phyloP scores from a whole-genome alignment of 1,140 invertebrate species.

The Lethrus apterus region DNA sequence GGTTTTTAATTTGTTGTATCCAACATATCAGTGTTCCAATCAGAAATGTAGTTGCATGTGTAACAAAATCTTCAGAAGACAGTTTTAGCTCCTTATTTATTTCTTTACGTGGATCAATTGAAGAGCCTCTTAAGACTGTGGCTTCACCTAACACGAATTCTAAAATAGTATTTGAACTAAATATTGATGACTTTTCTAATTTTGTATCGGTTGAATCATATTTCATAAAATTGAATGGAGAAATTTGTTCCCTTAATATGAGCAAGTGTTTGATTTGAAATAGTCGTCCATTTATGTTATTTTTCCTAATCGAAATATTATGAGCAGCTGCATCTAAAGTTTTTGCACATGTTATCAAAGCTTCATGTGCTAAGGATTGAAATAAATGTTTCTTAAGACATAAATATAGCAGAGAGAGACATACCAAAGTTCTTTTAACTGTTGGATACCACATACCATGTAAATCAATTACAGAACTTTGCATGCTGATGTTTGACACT shows the following conservation, averaged over 20 bases:
- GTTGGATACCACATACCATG: constrained; percentile 99
- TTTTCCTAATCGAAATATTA: constrained; percentile 56
- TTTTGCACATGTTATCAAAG: constrained; percentile 82
- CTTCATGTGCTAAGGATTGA: constrained; percentile 92
- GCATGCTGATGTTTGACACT: no score
- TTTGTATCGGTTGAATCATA: constrained; percentile 92
- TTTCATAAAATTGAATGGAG: constrained; percentile 96
- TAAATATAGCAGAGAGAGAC: constrained; percentile 88
- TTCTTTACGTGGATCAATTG: constrained; percentile 89
- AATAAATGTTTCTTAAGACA: constrained; percentile 94
- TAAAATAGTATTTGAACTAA: constrained; percentile 82
- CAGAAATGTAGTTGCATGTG: constrained; percentile 68
- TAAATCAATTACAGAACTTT: no score
- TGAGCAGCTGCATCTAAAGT: constrained; percentile 74
- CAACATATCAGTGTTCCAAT: constrained; percentile 45
- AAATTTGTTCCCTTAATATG: constrained; percentile 94
- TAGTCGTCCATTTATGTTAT: constrained; percentile 90
- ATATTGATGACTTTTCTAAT: constrained; percentile 81
- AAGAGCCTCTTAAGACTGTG: constrained; percentile 83
- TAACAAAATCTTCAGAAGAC: constrained; percentile 85
- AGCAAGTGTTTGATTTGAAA: constrained; percentile 98
- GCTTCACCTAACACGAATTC: constrained; percentile 88
- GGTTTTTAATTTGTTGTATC: constrained; percentile 12
- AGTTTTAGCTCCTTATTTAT: constrained; percentile 86
- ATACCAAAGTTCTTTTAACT: constrained; percentile 87